phyloP scores from a whole-genome alignment of 2,797 vertebrate species.

The Leptoclinus maculatus region DNA sequence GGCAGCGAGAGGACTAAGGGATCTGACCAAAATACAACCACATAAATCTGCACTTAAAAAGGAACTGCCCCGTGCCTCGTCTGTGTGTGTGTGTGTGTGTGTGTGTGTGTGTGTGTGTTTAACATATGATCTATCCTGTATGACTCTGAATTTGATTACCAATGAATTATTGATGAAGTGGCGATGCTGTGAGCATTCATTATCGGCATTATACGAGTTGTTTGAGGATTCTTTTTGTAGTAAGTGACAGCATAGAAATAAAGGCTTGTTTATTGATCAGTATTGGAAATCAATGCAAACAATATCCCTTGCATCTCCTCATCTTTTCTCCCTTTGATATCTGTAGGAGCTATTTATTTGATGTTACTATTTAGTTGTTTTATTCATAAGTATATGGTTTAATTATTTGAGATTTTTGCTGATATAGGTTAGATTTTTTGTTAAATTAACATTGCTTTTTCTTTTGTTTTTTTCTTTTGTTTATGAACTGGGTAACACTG shows the following conservation, averaged over 20 bases:
- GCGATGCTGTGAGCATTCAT: not conserved
- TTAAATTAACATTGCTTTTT: too few relatives aligned
- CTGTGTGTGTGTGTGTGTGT: slow-evolving; percentile 14
- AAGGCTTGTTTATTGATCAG: slow-evolving; percentile 27
- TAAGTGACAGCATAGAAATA: not conserved
- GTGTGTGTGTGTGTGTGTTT: not conserved
- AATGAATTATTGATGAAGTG: slow-evolving; percentile 23
- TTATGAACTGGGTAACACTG: too few relatives aligned
- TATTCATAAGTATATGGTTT: too few relatives aligned
- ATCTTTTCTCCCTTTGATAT: not conserved
- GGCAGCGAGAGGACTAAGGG: slow-evolving; percentile 49
- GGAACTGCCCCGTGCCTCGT: slow-evolving; percentile 24
- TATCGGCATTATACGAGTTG: not conserved
- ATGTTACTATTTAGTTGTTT: too few relatives aligned
- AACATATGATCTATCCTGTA: not conserved
- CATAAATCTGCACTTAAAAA: slow-evolving; percentile 70
- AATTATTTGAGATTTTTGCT: too few relatives aligned
- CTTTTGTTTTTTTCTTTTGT: too few relatives aligned
- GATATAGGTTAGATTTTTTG: too few relatives aligned
- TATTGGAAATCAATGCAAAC: slow-evolving; percentile 30
- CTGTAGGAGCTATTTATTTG: too few relatives aligned
- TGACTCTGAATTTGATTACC: slow-evolving; percentile 7
- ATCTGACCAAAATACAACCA: slow-evolving; percentile 48
- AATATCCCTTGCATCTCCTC: not conserved
- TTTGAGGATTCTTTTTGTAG: not conserved